These are phyloP conservation scores for Anoplophora glabripennis DNA, from an alignment of 1,140 invertebrate species.

Conservation along the genomic window DNA sequence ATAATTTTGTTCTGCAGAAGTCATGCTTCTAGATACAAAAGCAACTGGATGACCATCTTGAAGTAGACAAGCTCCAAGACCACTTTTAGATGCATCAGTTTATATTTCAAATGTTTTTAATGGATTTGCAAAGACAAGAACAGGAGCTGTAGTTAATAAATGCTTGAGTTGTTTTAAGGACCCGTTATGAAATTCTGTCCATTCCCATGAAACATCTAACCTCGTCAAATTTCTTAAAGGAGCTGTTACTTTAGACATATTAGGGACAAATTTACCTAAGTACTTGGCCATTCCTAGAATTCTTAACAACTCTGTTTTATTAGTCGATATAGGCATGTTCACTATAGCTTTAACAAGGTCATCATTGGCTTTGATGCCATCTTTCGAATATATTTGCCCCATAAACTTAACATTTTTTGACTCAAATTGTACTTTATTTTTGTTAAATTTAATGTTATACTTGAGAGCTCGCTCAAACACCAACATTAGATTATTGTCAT, in stretches of 20 bases:
- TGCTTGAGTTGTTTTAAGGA: conserved; percentile 1
- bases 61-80: conserved; percentile 41
- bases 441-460: conserved; percentile 11
- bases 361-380: neutral
- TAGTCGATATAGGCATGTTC: neutral
- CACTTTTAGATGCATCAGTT: conserved; percentile 42
- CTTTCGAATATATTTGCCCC: conserved; percentile 6
- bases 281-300: conserved; percentile 2
- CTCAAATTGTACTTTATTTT: conserved; percentile 9
- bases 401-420: conserved; percentile 6
- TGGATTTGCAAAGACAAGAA: conserved; percentile 39
- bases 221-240: conserved; percentile 6
- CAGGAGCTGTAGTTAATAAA: conserved; percentile 12
- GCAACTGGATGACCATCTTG: conserved; percentile 38
- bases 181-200: neutral
- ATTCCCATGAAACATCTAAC: conserved; percentile 2
- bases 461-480: conserved; percentile 24
- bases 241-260: conserved; percentile 17
- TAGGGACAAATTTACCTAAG: conserved; percentile 12
- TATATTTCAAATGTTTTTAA: conserved; percentile 35
- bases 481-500: conserved; percentile 39
- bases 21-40: conserved; percentile 45
- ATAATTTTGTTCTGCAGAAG: conserved; percentile 43
- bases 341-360: neutral
- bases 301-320: neutral